Evolutionary conservation across 2,113 vertebrate species (phyloP).

Genomic region (Origma solitaria): DNA sequence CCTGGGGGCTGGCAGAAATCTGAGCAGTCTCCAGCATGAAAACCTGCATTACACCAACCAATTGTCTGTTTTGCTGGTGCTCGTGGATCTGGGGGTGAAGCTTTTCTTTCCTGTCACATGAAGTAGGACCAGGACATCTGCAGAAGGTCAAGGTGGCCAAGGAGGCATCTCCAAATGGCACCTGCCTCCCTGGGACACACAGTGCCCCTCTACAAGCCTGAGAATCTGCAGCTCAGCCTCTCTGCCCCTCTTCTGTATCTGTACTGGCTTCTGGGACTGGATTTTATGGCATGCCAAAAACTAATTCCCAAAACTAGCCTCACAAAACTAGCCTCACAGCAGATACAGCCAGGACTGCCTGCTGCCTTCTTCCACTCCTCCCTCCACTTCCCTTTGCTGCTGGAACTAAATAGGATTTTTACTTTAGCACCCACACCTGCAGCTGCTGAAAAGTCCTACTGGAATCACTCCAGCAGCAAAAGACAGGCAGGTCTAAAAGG

Average conservation of each 20-base stretch:
- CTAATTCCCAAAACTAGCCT: background rate
- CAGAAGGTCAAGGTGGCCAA: background rate
- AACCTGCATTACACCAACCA: background rate
- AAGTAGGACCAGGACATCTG: background rate
- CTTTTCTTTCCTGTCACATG: background rate
- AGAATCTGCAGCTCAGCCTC: background rate
- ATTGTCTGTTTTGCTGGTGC: background rate
- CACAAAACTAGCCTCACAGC: background rate
- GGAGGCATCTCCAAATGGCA: background rate
- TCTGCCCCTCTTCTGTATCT: background rate
- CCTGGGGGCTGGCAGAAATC: slow-evolving; percentile 9
- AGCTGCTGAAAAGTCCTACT: slow-evolving; percentile 44
- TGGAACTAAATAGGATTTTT: slow-evolving; percentile 41
- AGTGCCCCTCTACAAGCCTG: background rate
- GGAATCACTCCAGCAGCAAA: slow-evolving; percentile 25
- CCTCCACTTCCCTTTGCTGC: background rate
- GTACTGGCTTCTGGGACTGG: background rate
- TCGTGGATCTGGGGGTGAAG: background rate
- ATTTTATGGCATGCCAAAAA: background rate
- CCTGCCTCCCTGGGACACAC: background rate
- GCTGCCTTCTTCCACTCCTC: background rate
- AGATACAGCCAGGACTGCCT: background rate
- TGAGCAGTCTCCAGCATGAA: background rate
- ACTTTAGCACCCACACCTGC: slow-evolving; percentile 53
- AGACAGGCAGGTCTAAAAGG: slow-evolving; percentile 52